Percentiles rank a stretch among this genome's conserved stretches.
Conservation (phyloP, 2,113 vertebrate genomes). For the Albula goreensis region DNA sequence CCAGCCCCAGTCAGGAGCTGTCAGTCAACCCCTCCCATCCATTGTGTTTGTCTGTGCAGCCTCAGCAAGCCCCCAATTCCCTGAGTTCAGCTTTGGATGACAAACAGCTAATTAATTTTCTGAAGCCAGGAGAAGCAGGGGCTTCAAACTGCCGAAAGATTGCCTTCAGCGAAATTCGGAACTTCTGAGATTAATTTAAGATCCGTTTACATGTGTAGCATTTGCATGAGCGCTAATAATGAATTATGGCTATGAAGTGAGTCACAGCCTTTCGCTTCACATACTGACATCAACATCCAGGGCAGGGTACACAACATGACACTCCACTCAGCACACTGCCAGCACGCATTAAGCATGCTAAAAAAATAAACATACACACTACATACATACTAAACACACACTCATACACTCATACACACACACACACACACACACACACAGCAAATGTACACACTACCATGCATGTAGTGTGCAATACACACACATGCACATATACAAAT, state of each 20-base stretch:
- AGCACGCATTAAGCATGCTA: no score
- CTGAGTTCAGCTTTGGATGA: conserved; percentile 65
- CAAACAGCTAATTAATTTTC: conserved; percentile 77
- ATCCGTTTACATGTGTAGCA: conserved; percentile 65
- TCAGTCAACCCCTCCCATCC: conserved; percentile 25
- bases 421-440: not conserved
- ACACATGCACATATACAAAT: not conserved
- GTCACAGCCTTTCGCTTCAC: conserved; percentile 71
- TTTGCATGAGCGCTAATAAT: conserved; percentile 74
- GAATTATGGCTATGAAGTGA: conserved; percentile 72
- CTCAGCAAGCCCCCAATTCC: conserved; percentile 50
- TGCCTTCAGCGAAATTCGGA: conserved; percentile 68
- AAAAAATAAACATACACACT: not conserved
- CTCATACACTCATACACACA: not conserved
- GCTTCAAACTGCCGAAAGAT: conserved; percentile 68
- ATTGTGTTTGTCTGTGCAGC: conserved; percentile 39
- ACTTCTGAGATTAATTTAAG: conserved; percentile 73
- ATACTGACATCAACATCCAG: conserved; percentile 70
- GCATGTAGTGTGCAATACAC: not conserved
- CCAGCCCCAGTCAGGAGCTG: conserved; percentile 4
- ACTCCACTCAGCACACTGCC: conserved; percentile 52
- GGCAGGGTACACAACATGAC: conserved; percentile 75
- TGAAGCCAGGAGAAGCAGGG: conserved; percentile 58
- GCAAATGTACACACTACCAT: not conserved
- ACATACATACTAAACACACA: not conserved